Percentiles rank a stretch among this genome's conserved stretches.
Evolutionary conservation across 2,113 vertebrate genomes (phyloP).

Genomic region (Sinocyclocheilus maitianheensis): DNA sequence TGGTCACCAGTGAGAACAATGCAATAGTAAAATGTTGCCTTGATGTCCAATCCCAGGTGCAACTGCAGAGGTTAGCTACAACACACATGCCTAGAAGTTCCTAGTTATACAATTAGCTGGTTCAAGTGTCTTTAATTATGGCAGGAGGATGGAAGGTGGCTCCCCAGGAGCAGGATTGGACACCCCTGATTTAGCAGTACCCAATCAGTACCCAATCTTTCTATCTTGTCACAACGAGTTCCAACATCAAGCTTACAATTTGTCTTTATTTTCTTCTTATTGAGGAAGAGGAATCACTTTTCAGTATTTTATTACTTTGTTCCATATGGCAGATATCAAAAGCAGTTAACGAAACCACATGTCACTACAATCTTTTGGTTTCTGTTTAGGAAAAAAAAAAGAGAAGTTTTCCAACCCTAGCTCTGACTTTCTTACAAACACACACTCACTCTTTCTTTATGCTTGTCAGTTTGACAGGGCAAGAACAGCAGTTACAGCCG

Average conservation of each 20-base stretch:
- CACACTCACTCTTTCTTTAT: background rate
- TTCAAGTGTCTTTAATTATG: background rate
- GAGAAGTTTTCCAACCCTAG: no score
- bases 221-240: background rate
- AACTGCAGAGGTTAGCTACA: background rate
- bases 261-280: slow-evolving; percentile 5
- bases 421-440: background rate
- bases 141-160: background rate
- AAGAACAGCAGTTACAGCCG: slow-evolving; percentile 82
- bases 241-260: background rate
- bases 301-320: background rate
- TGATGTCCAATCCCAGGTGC: background rate
- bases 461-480: slow-evolving; percentile 82
- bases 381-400: background rate
- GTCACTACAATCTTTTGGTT: background rate
- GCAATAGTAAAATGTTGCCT: background rate
- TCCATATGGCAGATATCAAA: background rate
- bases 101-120: background rate
- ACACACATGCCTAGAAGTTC: background rate
- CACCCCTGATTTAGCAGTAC: background rate
- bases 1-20: background rate
- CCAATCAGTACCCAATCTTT: background rate
- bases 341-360: background rate
- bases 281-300: background rate
- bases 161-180: background rate